Evolutionary conservation across 2,797 vertebrate species (phyloP).

Genomic region (Trichosurus vulpecula): DNA sequence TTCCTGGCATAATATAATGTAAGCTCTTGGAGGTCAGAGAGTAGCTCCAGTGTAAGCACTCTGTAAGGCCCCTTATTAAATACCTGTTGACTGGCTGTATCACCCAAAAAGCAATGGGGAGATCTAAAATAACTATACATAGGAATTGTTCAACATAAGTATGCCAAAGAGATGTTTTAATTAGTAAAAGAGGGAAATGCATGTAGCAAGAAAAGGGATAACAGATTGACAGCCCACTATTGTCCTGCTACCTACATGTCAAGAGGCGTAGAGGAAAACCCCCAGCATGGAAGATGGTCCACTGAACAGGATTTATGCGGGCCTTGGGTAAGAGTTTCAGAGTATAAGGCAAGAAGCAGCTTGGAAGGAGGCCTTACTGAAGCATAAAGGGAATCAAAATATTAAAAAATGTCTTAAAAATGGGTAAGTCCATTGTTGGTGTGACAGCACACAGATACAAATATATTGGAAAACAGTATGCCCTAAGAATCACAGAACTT

Average conservation of each 20-base stretch:
- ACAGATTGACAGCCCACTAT: background rate
- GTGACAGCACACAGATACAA: background rate
- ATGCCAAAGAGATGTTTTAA: background rate
- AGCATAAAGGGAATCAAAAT: background rate
- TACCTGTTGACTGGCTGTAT: background rate
- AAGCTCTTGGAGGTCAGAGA: background rate
- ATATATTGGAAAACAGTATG: background rate
- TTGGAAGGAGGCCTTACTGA: background rate
- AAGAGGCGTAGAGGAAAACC: background rate
- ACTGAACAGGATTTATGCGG: background rate
- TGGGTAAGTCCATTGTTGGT: background rate
- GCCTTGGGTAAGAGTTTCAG: background rate
- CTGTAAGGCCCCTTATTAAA: background rate
- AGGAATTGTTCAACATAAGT: background rate
- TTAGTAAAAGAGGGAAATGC: background rate
- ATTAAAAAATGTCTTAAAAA: background rate
- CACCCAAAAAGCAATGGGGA: background rate
- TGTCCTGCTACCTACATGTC: background rate
- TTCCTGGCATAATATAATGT: background rate
- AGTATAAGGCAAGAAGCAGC: background rate
- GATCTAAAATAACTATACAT: background rate
- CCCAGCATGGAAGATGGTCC: background rate
- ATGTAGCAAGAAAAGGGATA: background rate
- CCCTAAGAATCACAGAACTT: background rate
- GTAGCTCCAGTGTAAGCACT: background rate